These are phyloP conservation scores for Haliclona indistincta DNA, from an alignment of 37 sponge, comb jelly and placozoan genomes.

Conservation along the genomic window DNA sequence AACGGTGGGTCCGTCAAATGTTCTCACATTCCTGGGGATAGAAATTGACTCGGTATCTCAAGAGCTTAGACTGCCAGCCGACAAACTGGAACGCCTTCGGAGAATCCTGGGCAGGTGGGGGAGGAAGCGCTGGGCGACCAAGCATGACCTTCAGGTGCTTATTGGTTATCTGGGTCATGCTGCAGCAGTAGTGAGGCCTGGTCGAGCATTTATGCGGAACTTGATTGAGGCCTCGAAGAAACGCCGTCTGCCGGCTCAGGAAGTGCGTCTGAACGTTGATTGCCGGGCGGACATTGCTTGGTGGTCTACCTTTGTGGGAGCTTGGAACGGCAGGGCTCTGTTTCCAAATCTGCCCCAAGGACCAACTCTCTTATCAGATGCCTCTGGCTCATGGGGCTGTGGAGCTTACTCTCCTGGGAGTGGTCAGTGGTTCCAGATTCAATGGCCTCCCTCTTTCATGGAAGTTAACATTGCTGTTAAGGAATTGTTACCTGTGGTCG, in stretches of 20 bases:
- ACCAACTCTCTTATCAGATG: conserved; percentile 33
- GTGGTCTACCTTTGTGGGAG: conserved; percentile 12
- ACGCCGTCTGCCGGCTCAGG: too few relatives aligned
- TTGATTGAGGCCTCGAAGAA: conserved; percentile 2
- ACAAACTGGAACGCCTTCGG: conserved; percentile 4
- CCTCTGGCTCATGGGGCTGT: conserved; percentile 56
- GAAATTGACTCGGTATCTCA: too few relatives aligned
- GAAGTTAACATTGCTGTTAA: conserved; percentile 35
- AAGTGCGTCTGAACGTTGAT: conserved; percentile 14
- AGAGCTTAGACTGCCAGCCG: conserved; percentile 3
- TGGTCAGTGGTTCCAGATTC: conserved; percentile 59
- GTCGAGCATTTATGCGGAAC: conserved; percentile 16
- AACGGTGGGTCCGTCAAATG: conserved; percentile 36
- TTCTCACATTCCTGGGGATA: conserved; percentile 53
- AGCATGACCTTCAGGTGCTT: conserved; percentile 20
- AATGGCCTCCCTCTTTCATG: conserved; percentile 12
- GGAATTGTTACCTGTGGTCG: conserved; percentile 42
- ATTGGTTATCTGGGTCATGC: conserved; percentile 32
- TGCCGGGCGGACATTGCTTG: conserved; percentile 37
- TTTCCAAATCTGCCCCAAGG: neutral
- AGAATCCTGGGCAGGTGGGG: conserved; percentile 4
- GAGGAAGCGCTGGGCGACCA: neutral
- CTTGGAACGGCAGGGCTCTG: conserved; percentile 18
- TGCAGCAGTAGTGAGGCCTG: conserved; percentile 20
- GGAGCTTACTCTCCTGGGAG: too few relatives aligned